These are phyloP conservation scores for Rhodophaea formosa DNA, from an alignment of 2,888 invertebrate species.

Conservation along the genomic window DNA sequence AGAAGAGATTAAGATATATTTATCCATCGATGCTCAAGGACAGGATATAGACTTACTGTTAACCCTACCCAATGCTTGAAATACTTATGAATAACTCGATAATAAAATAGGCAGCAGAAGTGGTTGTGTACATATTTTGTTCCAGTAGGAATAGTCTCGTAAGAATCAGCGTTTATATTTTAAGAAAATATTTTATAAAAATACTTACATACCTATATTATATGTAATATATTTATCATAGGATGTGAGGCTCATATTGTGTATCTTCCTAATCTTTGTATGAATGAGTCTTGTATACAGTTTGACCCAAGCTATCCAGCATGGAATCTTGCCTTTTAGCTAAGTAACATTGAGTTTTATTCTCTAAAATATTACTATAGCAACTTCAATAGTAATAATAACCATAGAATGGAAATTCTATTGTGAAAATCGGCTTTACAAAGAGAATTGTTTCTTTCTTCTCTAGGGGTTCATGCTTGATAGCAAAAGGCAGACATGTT, in stretches of 20 bases:
- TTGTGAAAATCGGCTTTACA: no score
- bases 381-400: no score
- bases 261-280: conserved; percentile 35
- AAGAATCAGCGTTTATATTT: conserved; percentile 63
- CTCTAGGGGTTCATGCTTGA: neutral
- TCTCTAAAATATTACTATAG: no score
- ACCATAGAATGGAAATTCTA: no score
- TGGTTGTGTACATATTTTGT: conserved; percentile 67
- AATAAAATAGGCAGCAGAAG: conserved; percentile 21
- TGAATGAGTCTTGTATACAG: conserved; percentile 34
- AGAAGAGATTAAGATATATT: neutral
- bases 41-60: conserved; percentile 5
- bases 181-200: conserved; percentile 57
- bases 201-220: conserved; percentile 23
- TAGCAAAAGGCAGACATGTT: conserved; percentile 28
- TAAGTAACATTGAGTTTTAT: no score
- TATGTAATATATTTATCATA: conserved; percentile 29
- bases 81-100: conserved; percentile 21
- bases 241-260: conserved; percentile 33
- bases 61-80: conserved; percentile 17
- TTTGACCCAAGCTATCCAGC: conserved; percentile 21
- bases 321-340: neutral
- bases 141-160: conserved; percentile 51
- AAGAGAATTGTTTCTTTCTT: no score
- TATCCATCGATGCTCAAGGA: conserved; percentile 14